Percentiles rank a stretch among this genome's conserved stretches.
phyloP scores from a whole-genome alignment of 2,797 vertebrate species.

The Aldrovandia affinis region DNA sequence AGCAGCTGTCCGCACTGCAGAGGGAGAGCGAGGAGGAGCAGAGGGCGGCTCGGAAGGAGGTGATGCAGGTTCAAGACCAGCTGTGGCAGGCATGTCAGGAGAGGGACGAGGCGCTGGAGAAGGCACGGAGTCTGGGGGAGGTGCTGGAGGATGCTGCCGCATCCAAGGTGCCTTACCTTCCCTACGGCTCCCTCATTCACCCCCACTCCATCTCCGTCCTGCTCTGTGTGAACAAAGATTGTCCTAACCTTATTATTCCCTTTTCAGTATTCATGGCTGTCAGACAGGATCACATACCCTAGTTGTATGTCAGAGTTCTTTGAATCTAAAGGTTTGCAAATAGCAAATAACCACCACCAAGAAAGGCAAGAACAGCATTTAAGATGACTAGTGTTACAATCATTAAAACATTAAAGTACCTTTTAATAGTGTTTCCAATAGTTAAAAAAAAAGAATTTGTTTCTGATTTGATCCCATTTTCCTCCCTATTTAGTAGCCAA shows the following conservation, averaged over 20 bases:
- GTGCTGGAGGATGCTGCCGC: conserved; percentile 65
- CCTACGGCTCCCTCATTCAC: not conserved
- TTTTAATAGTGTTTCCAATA: too few species aligned
- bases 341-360: too few species aligned
- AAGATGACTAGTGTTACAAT: not conserved
- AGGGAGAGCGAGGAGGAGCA: conserved; percentile 70
- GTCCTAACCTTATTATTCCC: too few species aligned
- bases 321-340: too few species aligned
- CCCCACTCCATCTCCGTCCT: not conserved
- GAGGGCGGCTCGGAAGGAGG: conserved; percentile 59
- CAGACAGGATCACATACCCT: too few species aligned
- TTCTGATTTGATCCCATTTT: too few species aligned
- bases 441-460: too few species aligned
- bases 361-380: not conserved
- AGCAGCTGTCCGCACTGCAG: conserved; percentile 60
- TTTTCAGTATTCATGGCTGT: too few species aligned
- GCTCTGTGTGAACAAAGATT: not conserved
- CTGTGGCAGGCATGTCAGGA: conserved; percentile 57
- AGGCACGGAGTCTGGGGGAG: conserved; percentile 59
- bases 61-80: conserved; percentile 63
- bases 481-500: too few species aligned
- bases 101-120: conserved; percentile 63
- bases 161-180: conserved; percentile 61
- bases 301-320: too few species aligned
- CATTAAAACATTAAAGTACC: not conserved